Evolutionary conservation across 2,113 vertebrate genomes (phyloP).

Genomic region (Sylvilagus bachmani): DNA sequence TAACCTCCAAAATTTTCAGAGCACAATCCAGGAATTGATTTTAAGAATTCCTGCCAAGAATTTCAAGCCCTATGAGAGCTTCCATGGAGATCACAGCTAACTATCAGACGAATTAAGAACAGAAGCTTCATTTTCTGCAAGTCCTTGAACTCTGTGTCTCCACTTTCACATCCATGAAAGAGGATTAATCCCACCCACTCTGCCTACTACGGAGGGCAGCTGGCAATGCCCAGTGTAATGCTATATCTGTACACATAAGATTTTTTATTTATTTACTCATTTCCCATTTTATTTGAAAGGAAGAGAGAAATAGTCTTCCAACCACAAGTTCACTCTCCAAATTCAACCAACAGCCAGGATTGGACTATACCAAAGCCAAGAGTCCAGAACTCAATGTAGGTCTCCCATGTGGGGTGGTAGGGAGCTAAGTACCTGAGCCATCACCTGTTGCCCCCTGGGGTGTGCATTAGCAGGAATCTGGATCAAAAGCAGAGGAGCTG

Average conservation of each 20-base stretch:
- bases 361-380: no score
- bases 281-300: no score
- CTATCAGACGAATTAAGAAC: background rate
- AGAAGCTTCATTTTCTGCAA: background rate
- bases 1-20: conserved; percentile 55
- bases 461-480: no score
- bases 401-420: no score
- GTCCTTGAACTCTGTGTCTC: background rate
- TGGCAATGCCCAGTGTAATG: background rate
- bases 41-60: conserved; percentile 58
- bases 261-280: background rate
- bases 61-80: background rate
- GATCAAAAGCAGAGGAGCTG: no score
- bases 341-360: no score
- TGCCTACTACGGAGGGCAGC: background rate
- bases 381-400: no score
- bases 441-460: no score
- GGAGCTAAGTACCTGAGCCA: no score
- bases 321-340: no score
- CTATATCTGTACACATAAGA: background rate
- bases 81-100: background rate
- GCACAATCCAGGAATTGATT: background rate
- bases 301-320: no score
- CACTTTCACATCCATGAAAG: background rate
- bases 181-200: background rate